Conservation (phyloP, 35 echinoderm and acorn worm genomes). For the Lytechinus pictus region DNA sequence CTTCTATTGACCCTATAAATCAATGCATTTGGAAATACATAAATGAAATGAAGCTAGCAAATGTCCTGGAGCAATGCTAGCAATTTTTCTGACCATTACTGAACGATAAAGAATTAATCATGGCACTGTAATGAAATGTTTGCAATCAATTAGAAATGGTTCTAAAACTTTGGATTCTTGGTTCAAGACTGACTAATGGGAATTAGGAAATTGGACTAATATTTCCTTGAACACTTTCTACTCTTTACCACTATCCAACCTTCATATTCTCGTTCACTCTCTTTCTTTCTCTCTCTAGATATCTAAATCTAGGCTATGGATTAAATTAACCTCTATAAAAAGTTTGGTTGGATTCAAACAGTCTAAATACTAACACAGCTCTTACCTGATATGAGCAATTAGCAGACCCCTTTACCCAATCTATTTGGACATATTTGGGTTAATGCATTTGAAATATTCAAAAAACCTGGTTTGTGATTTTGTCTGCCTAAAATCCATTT, state of each 20-base stretch:
- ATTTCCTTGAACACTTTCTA: not conserved
- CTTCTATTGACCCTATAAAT: too few relatives aligned
- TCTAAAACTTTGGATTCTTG: not conserved
- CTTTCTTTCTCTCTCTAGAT: not conserved
- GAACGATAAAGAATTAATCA: not conserved
- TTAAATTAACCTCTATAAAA: not conserved
- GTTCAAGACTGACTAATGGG: not conserved
- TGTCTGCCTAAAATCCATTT: not conserved
- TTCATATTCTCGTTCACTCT: too few relatives aligned
- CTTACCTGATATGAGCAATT: not conserved
- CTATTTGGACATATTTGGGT: slow-evolving; percentile 3
- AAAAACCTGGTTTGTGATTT: not conserved
- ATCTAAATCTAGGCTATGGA: not conserved
- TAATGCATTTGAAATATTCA: not conserved
- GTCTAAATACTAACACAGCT: not conserved
- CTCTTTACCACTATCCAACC: not conserved
- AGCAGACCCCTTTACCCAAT: not conserved
- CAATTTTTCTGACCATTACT: too few relatives aligned
- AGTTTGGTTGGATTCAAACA: not conserved
- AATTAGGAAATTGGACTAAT: not conserved
- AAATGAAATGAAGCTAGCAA: too few relatives aligned
- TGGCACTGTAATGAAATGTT: not conserved
- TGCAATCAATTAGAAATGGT: not conserved
- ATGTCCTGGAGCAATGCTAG: too few relatives aligned
- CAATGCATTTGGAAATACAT: too few relatives aligned